A percentile compares a stretch with the other conserved stretches of the same genome.
These are phyloP conservation scores for Brachyptera risi DNA, from an alignment of 2,888 invertebrate species.

Conservation along the genomic window DNA sequence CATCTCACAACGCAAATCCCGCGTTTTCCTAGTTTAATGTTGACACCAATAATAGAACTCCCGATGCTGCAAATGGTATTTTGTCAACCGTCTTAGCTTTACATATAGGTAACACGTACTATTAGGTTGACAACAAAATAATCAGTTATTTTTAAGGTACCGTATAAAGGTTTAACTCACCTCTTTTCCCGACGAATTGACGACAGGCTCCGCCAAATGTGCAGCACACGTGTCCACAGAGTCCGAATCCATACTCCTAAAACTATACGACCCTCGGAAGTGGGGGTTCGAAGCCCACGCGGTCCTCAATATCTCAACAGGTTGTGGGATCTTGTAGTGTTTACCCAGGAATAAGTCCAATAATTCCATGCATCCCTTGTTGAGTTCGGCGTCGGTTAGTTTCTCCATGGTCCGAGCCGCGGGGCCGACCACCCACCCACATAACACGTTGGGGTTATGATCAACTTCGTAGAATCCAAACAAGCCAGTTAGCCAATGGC, in stretches of 20 bases:
- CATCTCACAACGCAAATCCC: no score
- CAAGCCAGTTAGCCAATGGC: conserved; percentile 59
- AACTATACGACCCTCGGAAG: conserved; percentile 69
- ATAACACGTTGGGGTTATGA: conserved; percentile 58
- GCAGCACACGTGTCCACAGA: conserved; percentile 48
- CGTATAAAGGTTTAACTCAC: no score
- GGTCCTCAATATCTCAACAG: conserved; percentile 53
- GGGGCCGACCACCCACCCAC: conserved; percentile 66
- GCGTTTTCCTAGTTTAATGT: no score
- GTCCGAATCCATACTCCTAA: conserved; percentile 52
- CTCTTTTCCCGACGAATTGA: conserved; percentile 45
- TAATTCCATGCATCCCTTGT: conserved; percentile 49
- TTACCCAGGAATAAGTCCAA: conserved; percentile 53
- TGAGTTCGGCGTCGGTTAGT: conserved; percentile 52
- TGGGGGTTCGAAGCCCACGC: conserved; percentile 65
- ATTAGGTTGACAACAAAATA: no score
- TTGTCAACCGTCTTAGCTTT: no score
- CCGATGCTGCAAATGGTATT: no score
- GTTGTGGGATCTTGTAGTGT: conserved; percentile 49
- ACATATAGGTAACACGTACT: no score
- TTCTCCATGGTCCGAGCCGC: conserved; percentile 59
- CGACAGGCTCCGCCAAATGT: conserved; percentile 56
- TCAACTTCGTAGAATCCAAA: conserved; percentile 64
- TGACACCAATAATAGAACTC: no score
- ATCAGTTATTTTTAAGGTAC: no score